Conservation (phyloP, 2,888 invertebrate species). For the Itoplectis maculator region DNA sequence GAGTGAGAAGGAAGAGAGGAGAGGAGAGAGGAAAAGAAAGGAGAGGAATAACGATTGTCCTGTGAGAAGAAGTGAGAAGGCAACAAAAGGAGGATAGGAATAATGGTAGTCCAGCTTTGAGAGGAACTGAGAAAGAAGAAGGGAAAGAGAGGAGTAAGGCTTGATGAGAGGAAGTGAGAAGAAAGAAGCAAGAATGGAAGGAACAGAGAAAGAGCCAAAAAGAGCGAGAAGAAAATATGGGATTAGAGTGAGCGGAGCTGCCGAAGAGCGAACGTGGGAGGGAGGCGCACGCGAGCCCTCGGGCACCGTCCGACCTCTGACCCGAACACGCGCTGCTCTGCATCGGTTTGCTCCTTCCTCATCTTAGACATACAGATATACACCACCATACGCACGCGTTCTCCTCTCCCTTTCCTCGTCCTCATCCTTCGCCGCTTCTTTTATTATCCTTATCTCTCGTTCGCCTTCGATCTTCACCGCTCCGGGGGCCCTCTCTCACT, state of each 20-base stretch:
- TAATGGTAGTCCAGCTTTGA: neutral
- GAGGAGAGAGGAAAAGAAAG: neutral
- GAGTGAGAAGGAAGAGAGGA: constrained; percentile 38
- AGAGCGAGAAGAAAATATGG: constrained; percentile 23
- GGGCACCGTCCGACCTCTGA: constrained; percentile 83
- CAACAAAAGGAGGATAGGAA: neutral
- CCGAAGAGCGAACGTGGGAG: constrained; percentile 41
- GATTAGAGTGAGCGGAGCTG: constrained; percentile 3
- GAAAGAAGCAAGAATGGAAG: constrained; percentile 22
- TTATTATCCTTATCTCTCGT: constrained; percentile 51
- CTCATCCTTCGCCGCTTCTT: constrained; percentile 57
- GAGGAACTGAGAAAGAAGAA: constrained; percentile 41
- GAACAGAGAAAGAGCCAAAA: constrained; percentile 9
- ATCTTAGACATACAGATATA: constrained; percentile 9
- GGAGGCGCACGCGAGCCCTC: constrained; percentile 79
- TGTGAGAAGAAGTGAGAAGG: constrained; percentile 2
- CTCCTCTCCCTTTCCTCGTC: constrained; percentile 71
- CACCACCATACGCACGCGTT: constrained; percentile 21
- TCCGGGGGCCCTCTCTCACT: constrained; percentile 29
- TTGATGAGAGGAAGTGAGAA: constrained; percentile 60
- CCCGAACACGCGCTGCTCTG: constrained; percentile 78
- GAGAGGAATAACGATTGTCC: neutral
- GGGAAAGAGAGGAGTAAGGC: constrained; percentile 46
- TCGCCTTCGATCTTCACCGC: constrained; percentile 21
- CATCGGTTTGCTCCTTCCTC: constrained; percentile 66